Conservation (phyloP, 2,113 vertebrate genomes). For the Planiliza haematocheilus region DNA sequence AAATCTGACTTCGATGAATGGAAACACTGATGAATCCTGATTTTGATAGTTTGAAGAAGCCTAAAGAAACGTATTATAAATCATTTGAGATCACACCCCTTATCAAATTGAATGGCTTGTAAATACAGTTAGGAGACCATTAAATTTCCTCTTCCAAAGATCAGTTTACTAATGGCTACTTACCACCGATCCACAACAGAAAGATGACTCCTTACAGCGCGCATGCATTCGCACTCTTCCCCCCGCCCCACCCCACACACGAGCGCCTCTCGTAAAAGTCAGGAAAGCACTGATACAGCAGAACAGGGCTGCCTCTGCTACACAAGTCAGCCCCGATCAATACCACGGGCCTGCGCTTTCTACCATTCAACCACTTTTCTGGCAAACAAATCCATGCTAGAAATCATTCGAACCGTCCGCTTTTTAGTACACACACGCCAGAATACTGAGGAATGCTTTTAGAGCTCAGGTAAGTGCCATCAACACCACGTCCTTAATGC, state of each 20-base stretch:
- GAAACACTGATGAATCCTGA: slow-evolving; percentile 54
- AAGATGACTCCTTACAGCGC: slow-evolving; percentile 73
- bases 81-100: slow-evolving; percentile 75
- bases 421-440: slow-evolving; percentile 68
- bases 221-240: slow-evolving; percentile 38
- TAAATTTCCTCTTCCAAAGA: slow-evolving; percentile 75
- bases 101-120: slow-evolving; percentile 80
- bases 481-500: slow-evolving; percentile 59
- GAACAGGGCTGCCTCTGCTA: slow-evolving; percentile 73
- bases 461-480: slow-evolving; percentile 74
- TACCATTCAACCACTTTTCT: slow-evolving; percentile 73
- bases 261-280: slow-evolving; percentile 78
- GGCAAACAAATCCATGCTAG: slow-evolving; percentile 75
- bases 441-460: slow-evolving; percentile 76
- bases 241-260: slow-evolving; percentile 36
- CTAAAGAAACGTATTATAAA: slow-evolving; percentile 57
- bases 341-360: slow-evolving; percentile 71
- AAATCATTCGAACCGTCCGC: slow-evolving; percentile 74
- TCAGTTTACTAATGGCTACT: slow-evolving; percentile 82
- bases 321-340: slow-evolving; percentile 76
- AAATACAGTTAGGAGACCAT: slow-evolving; percentile 80
- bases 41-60: slow-evolving; percentile 56
- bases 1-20: slow-evolving; percentile 45
- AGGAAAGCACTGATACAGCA: slow-evolving; percentile 84
- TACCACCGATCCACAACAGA: slow-evolving; percentile 75